Evolutionary conservation across 2,113 vertebrate genomes (phyloP).

Genomic region (Urocitellus parryii): DNA sequence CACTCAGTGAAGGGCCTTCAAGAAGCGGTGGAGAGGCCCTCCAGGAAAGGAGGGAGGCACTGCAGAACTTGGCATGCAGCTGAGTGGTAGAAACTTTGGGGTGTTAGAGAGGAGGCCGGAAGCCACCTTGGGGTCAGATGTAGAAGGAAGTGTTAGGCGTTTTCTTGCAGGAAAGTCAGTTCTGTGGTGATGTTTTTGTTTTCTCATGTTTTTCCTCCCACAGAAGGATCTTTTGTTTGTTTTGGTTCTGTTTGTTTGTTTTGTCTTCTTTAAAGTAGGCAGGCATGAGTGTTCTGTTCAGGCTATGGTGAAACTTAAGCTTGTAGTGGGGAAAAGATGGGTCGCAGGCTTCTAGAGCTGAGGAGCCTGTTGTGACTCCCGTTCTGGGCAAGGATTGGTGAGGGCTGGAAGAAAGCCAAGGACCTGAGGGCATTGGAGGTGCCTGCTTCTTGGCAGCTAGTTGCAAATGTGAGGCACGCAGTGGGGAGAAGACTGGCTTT

Average conservation of each 20-base stretch:
- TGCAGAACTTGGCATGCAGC: not conserved
- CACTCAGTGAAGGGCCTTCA: not conserved
- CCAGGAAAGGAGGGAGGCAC: not conserved
- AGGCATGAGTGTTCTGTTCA: not conserved
- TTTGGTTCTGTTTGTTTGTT: constrained; percentile 48
- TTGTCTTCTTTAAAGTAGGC: constrained; percentile 49
- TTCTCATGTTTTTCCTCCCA: constrained; percentile 34
- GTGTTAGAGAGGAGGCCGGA: not conserved
- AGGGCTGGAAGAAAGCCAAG: not conserved
- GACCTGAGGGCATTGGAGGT: not conserved
- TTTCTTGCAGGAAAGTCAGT: constrained; percentile 40
- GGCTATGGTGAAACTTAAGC: not conserved
- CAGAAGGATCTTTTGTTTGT: constrained; percentile 37
- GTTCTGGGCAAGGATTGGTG: not conserved
- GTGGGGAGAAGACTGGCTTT: not conserved
- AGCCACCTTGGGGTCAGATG: not conserved
- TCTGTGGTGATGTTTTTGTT: constrained; percentile 48
- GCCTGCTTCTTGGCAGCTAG: not conserved
- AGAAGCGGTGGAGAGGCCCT: not conserved
- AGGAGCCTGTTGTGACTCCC: no score
- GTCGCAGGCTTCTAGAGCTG: not conserved
- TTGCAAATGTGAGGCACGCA: not conserved
- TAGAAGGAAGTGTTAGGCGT: not conserved
- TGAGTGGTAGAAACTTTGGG: no score
- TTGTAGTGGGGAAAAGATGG: not conserved